Conservation (phyloP, 2,113 vertebrate species). For the Engraulis encrasicolus region DNA sequence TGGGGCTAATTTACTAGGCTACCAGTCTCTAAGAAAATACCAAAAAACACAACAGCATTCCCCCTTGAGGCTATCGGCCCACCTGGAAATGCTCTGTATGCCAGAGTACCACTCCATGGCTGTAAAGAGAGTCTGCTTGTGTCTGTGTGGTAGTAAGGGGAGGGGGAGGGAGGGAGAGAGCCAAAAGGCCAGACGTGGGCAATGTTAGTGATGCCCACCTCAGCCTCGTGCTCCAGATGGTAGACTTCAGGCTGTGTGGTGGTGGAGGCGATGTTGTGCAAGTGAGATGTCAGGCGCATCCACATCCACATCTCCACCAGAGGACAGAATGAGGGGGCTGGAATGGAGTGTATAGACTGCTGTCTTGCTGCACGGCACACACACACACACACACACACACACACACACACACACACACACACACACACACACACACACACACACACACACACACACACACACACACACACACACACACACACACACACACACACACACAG, state of each 20-base stretch:
- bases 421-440: neutral
- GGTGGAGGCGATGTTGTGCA: constrained; percentile 44
- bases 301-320: neutral
- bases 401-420: neutral
- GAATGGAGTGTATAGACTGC: constrained; percentile 45
- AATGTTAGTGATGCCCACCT: neutral
- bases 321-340: constrained; percentile 27
- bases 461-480: neutral
- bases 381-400: neutral
- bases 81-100: too few relatives aligned
- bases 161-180: neutral
- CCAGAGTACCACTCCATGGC: too few relatives aligned
- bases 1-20: too few relatives aligned
- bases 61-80: too few relatives aligned
- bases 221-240: constrained; percentile 62
- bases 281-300: constrained; percentile 34
- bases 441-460: neutral
- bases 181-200: neutral
- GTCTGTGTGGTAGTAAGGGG: constrained; percentile 28
- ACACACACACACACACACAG: neutral
- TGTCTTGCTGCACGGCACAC: neutral
- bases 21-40: too few relatives aligned
- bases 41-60: too few relatives aligned
- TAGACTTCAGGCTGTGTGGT: constrained; percentile 51
- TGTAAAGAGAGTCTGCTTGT: too few relatives aligned